Base-by-base conservation (phyloP, 2,888 invertebrate genomes). In the Plebejus melissa region DNA sequence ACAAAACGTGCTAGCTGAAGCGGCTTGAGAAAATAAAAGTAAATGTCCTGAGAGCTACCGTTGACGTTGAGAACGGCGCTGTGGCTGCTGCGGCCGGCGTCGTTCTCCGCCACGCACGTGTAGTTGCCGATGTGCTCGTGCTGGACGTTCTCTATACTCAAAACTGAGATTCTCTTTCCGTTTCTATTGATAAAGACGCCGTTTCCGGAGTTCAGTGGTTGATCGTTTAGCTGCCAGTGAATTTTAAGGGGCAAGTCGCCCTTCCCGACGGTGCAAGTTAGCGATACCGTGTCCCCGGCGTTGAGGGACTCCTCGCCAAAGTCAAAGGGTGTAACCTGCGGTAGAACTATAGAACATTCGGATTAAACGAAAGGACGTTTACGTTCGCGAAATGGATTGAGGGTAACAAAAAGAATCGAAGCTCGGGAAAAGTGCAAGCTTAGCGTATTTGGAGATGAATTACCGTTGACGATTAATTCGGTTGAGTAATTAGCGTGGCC, bases 301-400 rank as follows among this genome's bases (percentile, higher is more conserved):
- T 96, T 96, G 69, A 95, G 91, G 78, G 95, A 93, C 79, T 96
- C 96, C 82, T 96, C 96, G 76, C 96, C 97, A 85, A 97, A 97
- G 85, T 95, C 95, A 84, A 97, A 97, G 74, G 96, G 95, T 77
- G 96, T 95, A 82, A 97, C 96, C 94, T 97, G 96, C 78, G 97
- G 97, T 82, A 95, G 94, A 88, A 97, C 97, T 97, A 90, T 70
- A 77, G 77, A 74, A 76, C 78, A 60, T 16, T 41, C 57, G 9
- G 9, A 32, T 75, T 75, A 71, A 32, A 36, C 41, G 41, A 70
- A 22, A 46, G 32, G 70, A 75, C 32, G 36, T 65, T 65, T 32
- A 28, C 76, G 36, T 74, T 69, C 2, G 38, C 60, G 9, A 16
- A 2, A 1, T 3, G 70, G 70, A 50, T 58, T 74, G 13, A 28